A percentile compares a stretch with the other conserved stretches of the same genome.
Conservation (phyloP, 37 sponge, comb jelly and placozoan genomes). For the Oopsacas minuta region DNA sequence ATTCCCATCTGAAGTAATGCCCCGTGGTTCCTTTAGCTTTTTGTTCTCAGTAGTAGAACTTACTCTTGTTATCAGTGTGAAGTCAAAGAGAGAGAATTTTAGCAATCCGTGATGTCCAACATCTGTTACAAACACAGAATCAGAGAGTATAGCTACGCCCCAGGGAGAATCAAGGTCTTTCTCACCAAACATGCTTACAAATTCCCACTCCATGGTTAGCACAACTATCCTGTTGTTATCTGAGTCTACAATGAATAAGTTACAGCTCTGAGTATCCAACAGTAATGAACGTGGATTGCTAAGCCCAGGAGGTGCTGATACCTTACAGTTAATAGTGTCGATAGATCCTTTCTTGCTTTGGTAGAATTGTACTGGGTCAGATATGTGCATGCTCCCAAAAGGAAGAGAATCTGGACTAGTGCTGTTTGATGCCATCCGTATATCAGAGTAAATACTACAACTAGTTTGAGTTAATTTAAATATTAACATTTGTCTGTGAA, state of each 20-base stretch:
- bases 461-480: too few relatives aligned
- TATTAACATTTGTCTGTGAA: too few relatives aligned
- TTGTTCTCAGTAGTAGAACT: constrained; percentile 1
- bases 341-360: neutral
- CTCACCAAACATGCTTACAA: neutral
- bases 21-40: neutral
- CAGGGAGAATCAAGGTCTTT: neutral
- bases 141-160: neutral
- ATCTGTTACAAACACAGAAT: neutral
- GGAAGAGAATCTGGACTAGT: neutral
- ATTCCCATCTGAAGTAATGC: neutral
- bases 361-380: neutral
- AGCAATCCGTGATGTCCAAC: neutral
- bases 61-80: neutral
- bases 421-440: neutral
- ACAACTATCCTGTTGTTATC: neutral
- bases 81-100: neutral
- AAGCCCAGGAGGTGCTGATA: neutral
- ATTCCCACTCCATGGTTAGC: neutral
- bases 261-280: neutral
- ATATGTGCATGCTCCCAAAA: neutral
- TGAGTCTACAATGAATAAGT: neutral
- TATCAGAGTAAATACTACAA: neutral
- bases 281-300: neutral
- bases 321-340: neutral